phyloP scores from a whole-genome alignment of 2,113 vertebrate genomes.

The Chlorodrepanis virens region DNA sequence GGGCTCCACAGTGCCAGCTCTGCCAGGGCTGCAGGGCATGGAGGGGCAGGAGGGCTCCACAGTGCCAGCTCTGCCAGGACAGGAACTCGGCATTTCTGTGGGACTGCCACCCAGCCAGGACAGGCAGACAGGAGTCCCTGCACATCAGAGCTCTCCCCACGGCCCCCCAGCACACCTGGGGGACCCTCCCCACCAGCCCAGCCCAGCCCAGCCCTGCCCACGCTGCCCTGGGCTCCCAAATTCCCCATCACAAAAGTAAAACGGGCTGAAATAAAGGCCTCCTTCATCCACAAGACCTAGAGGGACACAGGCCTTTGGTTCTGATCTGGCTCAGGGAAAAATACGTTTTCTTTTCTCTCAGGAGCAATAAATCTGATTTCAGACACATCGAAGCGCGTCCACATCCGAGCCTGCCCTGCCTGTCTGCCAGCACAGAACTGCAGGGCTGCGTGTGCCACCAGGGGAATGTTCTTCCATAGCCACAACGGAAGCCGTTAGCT shows the following conservation, averaged over 20 bases:
- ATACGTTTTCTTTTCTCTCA: background rate
- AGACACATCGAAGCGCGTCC: background rate
- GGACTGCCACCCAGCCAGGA: background rate
- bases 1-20: no score
- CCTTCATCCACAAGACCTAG: background rate
- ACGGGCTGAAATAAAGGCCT: background rate
- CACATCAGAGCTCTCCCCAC: background rate
- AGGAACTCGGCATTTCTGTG: background rate
- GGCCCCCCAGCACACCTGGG: fast-evolving
- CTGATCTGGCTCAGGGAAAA: background rate
- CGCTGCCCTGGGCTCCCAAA: background rate
- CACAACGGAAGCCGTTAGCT: constrained; percentile 2
- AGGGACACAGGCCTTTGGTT: background rate
- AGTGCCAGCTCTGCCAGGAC: fast-evolving
- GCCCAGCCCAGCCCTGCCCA: background rate
- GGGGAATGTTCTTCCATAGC: background rate
- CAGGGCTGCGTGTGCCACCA: background rate
- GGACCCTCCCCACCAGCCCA: background rate
- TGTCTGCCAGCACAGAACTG: background rate
- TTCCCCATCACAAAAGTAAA: background rate
- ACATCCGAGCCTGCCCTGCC: background rate
- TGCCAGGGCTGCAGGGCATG: fast-evolving
- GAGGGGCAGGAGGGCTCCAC: fast-evolving
- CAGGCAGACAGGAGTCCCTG: fast-evolving
- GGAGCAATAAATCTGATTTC: background rate